Evolutionary conservation across 2,797 vertebrate species (phyloP).

Genomic region (Eupleurogrammus muticus): DNA sequence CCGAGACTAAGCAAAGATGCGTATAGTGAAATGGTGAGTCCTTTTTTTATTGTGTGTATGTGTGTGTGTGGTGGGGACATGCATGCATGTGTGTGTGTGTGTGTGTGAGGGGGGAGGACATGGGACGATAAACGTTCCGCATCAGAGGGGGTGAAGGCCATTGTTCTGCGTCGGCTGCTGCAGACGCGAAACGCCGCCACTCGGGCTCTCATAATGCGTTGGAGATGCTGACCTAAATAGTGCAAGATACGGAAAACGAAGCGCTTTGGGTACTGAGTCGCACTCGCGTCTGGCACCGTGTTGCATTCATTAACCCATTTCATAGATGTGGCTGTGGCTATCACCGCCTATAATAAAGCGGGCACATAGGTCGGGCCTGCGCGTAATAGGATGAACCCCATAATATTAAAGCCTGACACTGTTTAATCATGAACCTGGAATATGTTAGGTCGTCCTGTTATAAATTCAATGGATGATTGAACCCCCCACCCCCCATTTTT

Average conservation of each 20-base stretch:
- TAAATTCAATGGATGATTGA: neutral
- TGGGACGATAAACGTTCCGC: no score
- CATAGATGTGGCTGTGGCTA: neutral
- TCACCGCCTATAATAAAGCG: neutral
- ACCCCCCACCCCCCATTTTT: neutral
- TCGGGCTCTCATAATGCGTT: constrained; percentile 46
- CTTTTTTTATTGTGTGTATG: neutral
- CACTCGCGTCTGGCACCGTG: neutral
- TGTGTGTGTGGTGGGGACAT: no score
- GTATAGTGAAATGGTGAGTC: constrained; percentile 97
- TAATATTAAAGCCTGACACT: neutral
- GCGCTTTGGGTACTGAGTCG: neutral
- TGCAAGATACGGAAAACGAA: constrained; percentile 15
- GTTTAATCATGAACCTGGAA: neutral
- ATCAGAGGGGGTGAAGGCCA: constrained; percentile 45
- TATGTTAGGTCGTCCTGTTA: neutral
- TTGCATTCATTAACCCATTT: neutral
- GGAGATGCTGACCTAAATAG: constrained; percentile 64
- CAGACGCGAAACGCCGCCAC: constrained; percentile 14
- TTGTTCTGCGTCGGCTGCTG: constrained; percentile 62
- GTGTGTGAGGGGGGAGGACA: no score
- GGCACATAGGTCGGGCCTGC: constrained; percentile 6
- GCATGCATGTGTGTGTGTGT: no score
- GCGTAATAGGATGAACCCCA: neutral
- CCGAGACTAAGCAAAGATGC: constrained; percentile 97